Conservation (phyloP, 2,797 vertebrate genomes). For the Pseudochaenichthys georgianus region DNA sequence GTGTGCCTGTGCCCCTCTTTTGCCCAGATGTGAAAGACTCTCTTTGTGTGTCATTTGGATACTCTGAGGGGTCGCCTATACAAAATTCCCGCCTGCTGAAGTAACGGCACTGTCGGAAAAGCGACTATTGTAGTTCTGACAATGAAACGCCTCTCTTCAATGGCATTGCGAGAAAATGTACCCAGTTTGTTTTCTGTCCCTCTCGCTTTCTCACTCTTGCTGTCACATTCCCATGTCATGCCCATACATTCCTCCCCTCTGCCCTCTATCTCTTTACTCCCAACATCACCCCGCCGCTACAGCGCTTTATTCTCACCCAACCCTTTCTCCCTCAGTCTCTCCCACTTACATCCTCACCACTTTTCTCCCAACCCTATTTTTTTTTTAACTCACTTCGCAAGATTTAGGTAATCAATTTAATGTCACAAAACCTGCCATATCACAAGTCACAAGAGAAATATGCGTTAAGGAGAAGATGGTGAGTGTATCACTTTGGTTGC, state of each 20-base stretch:
- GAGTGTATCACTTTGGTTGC: slow-evolving; percentile 55
- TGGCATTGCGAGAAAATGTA: slow-evolving; percentile 84
- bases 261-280: slow-evolving; percentile 78
- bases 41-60: slow-evolving; percentile 85
- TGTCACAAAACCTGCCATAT: slow-evolving; percentile 19
- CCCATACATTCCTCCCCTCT: slow-evolving; percentile 87
- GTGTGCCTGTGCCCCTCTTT: slow-evolving; percentile 77
- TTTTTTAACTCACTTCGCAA: slow-evolving; percentile 3
- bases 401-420: slow-evolving; percentile 25
- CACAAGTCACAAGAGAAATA: slow-evolving; percentile 28
- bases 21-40: slow-evolving; percentile 84
- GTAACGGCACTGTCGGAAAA: slow-evolving; percentile 92
- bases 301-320: slow-evolving; percentile 69
- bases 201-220: slow-evolving; percentile 85
- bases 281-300: slow-evolving; percentile 66
- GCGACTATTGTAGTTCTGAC: slow-evolving; percentile 90
- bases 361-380: slow-evolving; percentile 34
- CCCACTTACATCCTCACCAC: slow-evolving; percentile 30
- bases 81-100: slow-evolving; percentile 96
- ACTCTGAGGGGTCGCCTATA: slow-evolving; percentile 87
- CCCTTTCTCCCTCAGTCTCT: slow-evolving; percentile 36
- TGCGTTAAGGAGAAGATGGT: slow-evolving; percentile 20
- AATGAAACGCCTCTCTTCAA: slow-evolving; percentile 88
- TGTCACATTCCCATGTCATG: slow-evolving; percentile 86
- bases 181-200: slow-evolving; percentile 86